phyloP scores from a whole-genome alignment of 2,797 vertebrate species.

The Oreochromis grahami region DNA sequence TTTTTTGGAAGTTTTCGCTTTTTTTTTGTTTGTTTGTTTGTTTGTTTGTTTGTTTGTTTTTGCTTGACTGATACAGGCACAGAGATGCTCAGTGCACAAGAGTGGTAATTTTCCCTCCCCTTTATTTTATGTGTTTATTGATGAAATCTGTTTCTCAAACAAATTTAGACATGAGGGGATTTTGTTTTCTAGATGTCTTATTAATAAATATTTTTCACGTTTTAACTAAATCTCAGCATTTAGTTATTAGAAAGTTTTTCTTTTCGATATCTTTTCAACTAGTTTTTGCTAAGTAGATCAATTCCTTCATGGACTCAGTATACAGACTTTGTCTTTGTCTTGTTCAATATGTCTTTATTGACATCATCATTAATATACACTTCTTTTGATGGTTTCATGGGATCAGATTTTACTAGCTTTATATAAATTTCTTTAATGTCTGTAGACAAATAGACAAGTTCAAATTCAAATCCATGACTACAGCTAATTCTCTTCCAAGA shows the following conservation, averaged over 20 bases:
- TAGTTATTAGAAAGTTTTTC: neutral
- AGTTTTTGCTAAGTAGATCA: neutral
- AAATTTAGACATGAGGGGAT: too few relatives aligned
- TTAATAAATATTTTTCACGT: neutral
- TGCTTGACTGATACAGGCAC: rapidly evolving
- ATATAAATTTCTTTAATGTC: neutral
- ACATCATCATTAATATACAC: neutral
- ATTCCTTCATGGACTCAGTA: neutral
- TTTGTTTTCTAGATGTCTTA: neutral
- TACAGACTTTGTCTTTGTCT: neutral
- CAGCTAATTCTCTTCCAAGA: constrained; percentile 27
- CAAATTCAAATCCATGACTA: neutral
- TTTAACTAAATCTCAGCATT: neutral
- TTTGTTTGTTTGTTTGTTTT: neutral
- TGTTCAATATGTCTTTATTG: neutral
- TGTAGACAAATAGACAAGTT: neutral
- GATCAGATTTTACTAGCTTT: neutral
- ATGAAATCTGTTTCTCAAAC: neutral
- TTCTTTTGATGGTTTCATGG: neutral
- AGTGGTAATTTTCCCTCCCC: neutral
- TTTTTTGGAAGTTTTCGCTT: neutral
- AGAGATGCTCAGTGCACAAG: neutral
- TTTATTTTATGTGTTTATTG: neutral
- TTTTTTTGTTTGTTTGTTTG: too few relatives aligned
- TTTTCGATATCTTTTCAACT: neutral